Conservation (phyloP, 2,113 vertebrate genomes). For the Ptyas mucosa region DNA sequence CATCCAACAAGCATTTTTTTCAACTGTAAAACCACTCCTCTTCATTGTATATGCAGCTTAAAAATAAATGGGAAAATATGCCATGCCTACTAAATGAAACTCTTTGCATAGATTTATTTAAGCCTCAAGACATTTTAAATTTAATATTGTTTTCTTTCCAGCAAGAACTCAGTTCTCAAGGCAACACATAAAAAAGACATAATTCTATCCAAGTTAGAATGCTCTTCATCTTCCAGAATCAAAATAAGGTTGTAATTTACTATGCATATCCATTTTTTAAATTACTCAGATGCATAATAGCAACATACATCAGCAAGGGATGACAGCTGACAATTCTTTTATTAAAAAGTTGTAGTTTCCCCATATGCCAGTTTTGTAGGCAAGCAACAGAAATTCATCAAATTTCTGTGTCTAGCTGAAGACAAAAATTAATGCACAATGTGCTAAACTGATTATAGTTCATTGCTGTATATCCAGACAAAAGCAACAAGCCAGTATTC, state of each 20-base stretch:
- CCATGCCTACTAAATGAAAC: constrained; percentile 52
- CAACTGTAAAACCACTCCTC: constrained; percentile 22
- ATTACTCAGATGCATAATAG: constrained; percentile 43
- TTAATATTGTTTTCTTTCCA: constrained; percentile 37
- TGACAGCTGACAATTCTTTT: constrained; percentile 48
- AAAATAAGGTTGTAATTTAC: constrained; percentile 58
- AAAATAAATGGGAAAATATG: constrained; percentile 39
- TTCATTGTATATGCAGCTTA: constrained; percentile 31
- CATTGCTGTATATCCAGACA: background rate
- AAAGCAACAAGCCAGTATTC: background rate
- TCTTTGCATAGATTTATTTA: constrained; percentile 39
- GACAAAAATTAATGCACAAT: constrained; percentile 21
- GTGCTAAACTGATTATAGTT: background rate
- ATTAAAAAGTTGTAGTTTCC: constrained; percentile 51
- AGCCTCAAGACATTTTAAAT: constrained; percentile 47
- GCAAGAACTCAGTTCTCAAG: constrained; percentile 39
- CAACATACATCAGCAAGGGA: constrained; percentile 48
- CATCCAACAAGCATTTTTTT: constrained; percentile 35
- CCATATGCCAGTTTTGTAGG: constrained; percentile 26
- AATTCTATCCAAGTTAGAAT: constrained; percentile 45
- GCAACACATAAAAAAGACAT: constrained; percentile 53
- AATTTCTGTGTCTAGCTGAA: constrained; percentile 22
- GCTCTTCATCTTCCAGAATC: constrained; percentile 46
- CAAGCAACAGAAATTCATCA: constrained; percentile 21
- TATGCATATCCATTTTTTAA: constrained; percentile 31